These are phyloP conservation scores for Unio delphinus DNA, from an alignment of 2,888 invertebrate genomes.

Conservation along the genomic window DNA sequence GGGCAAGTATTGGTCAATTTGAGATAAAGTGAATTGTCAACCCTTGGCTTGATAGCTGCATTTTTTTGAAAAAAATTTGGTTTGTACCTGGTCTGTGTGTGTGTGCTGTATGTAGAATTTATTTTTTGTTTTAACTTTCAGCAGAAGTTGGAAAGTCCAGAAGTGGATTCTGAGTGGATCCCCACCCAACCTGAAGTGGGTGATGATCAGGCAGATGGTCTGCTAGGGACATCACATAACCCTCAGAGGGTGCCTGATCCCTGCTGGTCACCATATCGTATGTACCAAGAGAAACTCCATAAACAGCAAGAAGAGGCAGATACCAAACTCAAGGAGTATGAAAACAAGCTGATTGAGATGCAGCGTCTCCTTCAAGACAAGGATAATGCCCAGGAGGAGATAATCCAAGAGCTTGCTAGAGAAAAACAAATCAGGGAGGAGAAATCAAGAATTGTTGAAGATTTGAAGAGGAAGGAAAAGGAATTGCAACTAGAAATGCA, in stretches of 20 bases:
- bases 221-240: not conserved
- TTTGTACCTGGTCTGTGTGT: no score
- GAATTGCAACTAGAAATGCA: constrained; percentile 39
- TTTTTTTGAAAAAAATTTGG: no score
- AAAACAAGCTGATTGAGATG: constrained; percentile 45
- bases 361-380: constrained; percentile 39
- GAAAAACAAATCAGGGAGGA: constrained; percentile 48
- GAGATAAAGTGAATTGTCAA: no score
- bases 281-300: constrained; percentile 38
- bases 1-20: no score
- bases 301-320: constrained; percentile 37
- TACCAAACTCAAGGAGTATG: constrained; percentile 43
- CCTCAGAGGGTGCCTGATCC: not conserved
- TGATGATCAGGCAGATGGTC: not conserved
- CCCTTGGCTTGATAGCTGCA: no score
- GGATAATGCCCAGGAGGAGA: constrained; percentile 39
- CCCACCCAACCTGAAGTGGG: not conserved
- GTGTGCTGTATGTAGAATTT: no score
- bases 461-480: constrained; percentile 38
- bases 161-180: constrained; percentile 11
- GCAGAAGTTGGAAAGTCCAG: constrained; percentile 1
- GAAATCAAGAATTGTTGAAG: constrained; percentile 34
- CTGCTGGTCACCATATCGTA: constrained; percentile 31
- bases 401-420: constrained; percentile 45
- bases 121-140: no score